A percentile compares a stretch with the other conserved stretches of the same genome.
Conservation (phyloP, 2,888 invertebrate genomes). For the Tridacna gigas region DNA sequence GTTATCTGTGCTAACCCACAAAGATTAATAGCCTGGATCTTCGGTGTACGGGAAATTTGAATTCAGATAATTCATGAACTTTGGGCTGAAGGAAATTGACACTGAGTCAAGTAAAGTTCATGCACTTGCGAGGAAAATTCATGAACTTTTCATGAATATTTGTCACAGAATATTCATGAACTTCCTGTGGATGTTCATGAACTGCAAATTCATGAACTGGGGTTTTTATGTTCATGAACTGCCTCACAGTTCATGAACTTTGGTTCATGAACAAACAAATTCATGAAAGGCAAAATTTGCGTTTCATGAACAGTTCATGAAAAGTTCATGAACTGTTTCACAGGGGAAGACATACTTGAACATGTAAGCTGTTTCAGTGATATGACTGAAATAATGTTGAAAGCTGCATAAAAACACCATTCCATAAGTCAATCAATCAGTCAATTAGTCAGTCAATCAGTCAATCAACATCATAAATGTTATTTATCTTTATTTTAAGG, state of each 20-base stretch:
- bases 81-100: neutral
- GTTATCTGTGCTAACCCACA: too few relatives aligned
- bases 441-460: too few relatives aligned
- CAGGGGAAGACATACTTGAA: too few relatives aligned
- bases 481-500: too few relatives aligned
- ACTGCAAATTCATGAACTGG: constrained; percentile 5
- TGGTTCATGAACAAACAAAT: constrained; percentile 25
- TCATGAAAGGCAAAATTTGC: constrained; percentile 26
- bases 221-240: constrained; percentile 18
- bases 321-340: neutral
- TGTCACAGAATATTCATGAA: neutral
- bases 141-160: constrained; percentile 28
- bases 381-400: too few relatives aligned
- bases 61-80: constrained; percentile 1
- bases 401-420: too few relatives aligned
- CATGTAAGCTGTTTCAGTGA: too few relatives aligned
- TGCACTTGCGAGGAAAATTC: constrained; percentile 1
- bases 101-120: neutral
- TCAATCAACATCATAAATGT: too few relatives aligned
- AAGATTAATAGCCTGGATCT: too few relatives aligned
- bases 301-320: constrained; percentile 14
- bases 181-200: constrained; percentile 19
- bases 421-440: too few relatives aligned
- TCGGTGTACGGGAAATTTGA: too few relatives aligned
- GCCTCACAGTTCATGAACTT: constrained; percentile 9